Evolutionary conservation across 92 coral and sea anemone genomes (phyloP).

Genomic region (Diadumene lineata): DNA sequence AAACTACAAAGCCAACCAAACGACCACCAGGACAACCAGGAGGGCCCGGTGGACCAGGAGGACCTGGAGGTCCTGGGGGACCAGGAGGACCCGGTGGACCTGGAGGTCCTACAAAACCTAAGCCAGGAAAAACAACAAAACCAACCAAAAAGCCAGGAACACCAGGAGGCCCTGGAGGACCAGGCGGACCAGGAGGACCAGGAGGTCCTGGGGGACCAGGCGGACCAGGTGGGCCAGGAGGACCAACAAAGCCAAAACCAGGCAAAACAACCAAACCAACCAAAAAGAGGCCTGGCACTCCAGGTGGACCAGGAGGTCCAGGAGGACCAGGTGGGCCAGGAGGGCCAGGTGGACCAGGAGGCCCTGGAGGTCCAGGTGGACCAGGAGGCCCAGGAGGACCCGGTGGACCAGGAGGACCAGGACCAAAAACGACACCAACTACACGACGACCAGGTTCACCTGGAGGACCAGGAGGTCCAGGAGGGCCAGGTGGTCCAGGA

Average conservation of each 20-base stretch:
- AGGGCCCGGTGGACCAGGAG: conserved; percentile 75
- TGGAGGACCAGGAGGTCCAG: conserved; percentile 65
- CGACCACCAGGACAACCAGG: conserved; percentile 37
- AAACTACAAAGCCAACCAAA: conserved; percentile 27
- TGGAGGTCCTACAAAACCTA: conserved; percentile 59
- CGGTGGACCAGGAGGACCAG: conserved; percentile 74
- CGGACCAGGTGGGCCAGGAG: conserved; percentile 77
- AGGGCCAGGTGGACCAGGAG: conserved; percentile 74
- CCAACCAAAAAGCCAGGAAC: conserved; percentile 80
- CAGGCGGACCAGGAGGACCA: conserved; percentile 79
- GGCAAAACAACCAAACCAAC: conserved; percentile 63
- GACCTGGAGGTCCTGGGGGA: conserved; percentile 70
- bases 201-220: conserved; percentile 81
- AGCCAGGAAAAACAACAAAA: conserved; percentile 59
- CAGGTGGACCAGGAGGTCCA: conserved; percentile 73
- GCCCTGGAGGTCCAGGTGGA: conserved; percentile 70
- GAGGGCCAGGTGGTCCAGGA: conserved; percentile 68
- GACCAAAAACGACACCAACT: conserved; percentile 55
- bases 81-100: conserved; percentile 78
- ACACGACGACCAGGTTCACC: conserved; percentile 69
- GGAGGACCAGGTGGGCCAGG: conserved; percentile 75
- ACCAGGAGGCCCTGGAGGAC: conserved; percentile 84
- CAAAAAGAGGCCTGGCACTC: conserved; percentile 60
- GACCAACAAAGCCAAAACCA: conserved; percentile 65
- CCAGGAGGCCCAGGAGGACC: conserved; percentile 81